phyloP scores from a whole-genome alignment of 2,797 vertebrate species.

The Myotis findleyi region DNA sequence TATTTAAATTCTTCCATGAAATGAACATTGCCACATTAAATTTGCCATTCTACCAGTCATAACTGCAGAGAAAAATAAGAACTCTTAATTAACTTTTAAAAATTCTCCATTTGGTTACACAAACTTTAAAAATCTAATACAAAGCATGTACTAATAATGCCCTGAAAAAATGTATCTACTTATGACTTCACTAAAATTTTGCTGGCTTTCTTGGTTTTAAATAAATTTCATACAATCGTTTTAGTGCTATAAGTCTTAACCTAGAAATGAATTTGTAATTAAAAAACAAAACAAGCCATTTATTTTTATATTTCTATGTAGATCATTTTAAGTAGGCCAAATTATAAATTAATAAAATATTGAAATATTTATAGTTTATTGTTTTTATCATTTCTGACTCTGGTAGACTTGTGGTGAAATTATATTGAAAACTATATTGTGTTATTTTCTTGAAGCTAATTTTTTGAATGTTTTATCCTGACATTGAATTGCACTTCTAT shows the following conservation, averaged over 20 bases:
- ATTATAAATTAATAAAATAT: conserved; percentile 34
- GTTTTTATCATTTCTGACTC: conserved; percentile 38
- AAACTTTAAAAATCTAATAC: conserved; percentile 29
- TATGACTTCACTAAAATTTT: conserved; percentile 13
- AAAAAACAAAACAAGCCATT: conserved; percentile 17
- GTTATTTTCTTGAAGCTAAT: conserved; percentile 11
- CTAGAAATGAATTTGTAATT: conserved; percentile 25
- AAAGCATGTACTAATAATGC: background rate
- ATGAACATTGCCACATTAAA: conserved; percentile 42
- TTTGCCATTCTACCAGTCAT: conserved; percentile 48
- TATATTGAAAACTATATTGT: background rate
- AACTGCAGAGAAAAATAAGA: conserved; percentile 29
- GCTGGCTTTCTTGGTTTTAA: conserved; percentile 1
- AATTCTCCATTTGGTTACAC: conserved; percentile 41
- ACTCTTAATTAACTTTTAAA: conserved; percentile 36
- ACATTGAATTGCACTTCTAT: background rate
- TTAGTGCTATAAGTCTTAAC: background rate
- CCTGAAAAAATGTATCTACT: background rate
- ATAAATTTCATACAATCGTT: background rate
- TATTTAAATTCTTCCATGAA: conserved; percentile 45
- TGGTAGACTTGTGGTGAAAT: background rate
- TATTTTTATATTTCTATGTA: conserved; percentile 11
- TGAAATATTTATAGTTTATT: background rate
- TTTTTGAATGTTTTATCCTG: background rate
- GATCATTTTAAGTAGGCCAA: conserved; percentile 25